Base-by-base conservation (phyloP, 1,140 invertebrate species). In the Tetramorium parvispinum region DNA sequence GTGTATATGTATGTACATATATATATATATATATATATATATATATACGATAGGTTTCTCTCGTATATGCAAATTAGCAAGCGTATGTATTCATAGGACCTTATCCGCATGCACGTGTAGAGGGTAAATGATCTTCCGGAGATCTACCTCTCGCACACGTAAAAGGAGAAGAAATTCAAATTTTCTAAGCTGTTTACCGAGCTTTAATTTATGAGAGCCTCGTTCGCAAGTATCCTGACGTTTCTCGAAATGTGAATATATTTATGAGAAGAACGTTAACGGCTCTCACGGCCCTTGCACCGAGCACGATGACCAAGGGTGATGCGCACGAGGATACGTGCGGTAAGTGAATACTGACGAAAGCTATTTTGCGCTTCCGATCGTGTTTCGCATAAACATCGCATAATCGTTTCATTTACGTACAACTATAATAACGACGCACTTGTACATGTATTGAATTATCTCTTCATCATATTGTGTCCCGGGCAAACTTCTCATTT, bases 71-170 rank as follows among this genome's bases (percentile, higher is more conserved):
- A 93, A 93, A 94, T 94, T 86, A 91, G 82, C 68, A 32, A 88
- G 79, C 85, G 85, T 88, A 90, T 75, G 88, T 92, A 92, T 90
- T 90, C 87, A 79, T 87, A 85, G 90, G 91, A 92, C 91, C 92
- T 92, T 91, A 92, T 93, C 91, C 92, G 86, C 85, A 79, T 86
- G 91, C 89, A 92, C 89, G 90, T 92, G 92, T 89, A 87, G 87
- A 89, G 86, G 91, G 92, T 93, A 89, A 93, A 92, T 88, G 92
- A 92, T 92, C 92, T 89, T 88, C 75, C 65, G 75, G 57, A 82
- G 81, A 71, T 32, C 32, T 87, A 85, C 76, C 81, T 37, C 59
- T 65, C 27, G n/a, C 27, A 16, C 27, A 46, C 43, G 71, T 59
- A 85, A 87, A 87, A 87, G 73, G 75, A 90, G 88, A 68, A 86